Percentiles rank a stretch among this genome's conserved stretches.
phyloP scores from a whole-genome alignment of 2,797 vertebrate genomes.

The Anguilla marmorata region DNA sequence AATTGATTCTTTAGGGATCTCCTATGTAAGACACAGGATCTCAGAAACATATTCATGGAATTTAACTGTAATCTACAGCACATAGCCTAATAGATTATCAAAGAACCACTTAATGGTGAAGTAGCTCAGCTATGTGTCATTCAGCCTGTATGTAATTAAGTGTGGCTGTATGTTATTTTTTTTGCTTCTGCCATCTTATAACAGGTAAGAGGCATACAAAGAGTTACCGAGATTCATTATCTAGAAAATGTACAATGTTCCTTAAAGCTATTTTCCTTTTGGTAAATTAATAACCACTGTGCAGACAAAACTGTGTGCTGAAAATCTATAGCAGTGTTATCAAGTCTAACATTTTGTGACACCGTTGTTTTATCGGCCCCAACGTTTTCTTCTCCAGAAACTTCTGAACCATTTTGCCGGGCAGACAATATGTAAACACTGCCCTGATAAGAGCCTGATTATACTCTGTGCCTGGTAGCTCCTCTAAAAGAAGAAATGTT shows the following conservation, averaged over 20 bases:
- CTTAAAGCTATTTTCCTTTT: constrained; percentile 73
- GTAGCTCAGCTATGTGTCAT: neutral
- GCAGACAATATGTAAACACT: constrained; percentile 54
- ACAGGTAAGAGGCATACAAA: constrained; percentile 64
- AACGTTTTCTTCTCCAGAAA: constrained; percentile 66
- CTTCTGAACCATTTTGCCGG: constrained; percentile 28
- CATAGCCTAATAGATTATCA: neutral
- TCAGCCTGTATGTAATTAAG: neutral
- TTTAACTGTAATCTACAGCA: constrained; percentile 2
- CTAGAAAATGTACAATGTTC: constrained; percentile 66
- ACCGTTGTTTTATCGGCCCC: constrained; percentile 83
- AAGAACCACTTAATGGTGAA: neutral
- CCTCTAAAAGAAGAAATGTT: neutral
- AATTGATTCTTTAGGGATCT: neutral
- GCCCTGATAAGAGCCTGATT: constrained; percentile 29
- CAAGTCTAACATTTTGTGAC: constrained; percentile 72
- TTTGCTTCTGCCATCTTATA: constrained; percentile 53
- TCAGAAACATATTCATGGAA: neutral
- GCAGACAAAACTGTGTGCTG: constrained; percentile 71
- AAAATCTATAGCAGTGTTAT: constrained; percentile 74
- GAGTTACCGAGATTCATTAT: constrained; percentile 71
- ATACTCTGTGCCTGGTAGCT: neutral
- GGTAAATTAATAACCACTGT: constrained; percentile 87
- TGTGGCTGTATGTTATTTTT: neutral
- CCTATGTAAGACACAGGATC: neutral